Evolutionary conservation across 1,140 invertebrate genomes (phyloP).

Genomic region (Stegodyphus mimosarum): DNA sequence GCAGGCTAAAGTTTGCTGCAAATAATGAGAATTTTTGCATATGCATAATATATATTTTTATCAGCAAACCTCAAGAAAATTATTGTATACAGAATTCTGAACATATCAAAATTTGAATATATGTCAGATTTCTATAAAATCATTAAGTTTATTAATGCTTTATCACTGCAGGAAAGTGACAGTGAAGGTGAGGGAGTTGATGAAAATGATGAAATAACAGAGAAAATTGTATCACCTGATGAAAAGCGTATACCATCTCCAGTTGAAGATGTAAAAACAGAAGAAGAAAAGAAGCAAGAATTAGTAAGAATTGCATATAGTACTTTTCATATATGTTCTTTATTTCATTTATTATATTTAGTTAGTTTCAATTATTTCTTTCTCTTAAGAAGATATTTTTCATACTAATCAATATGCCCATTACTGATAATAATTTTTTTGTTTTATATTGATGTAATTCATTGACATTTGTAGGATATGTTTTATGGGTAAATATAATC

Average conservation of each 20-base stretch:
- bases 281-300: conserved; percentile 68
- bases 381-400: no score
- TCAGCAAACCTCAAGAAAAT: not conserved
- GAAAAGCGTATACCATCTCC: conserved; percentile 22
- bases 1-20: no score
- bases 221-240: not conserved
- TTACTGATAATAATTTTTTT: no score
- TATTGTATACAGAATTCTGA: not conserved
- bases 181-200: conserved; percentile 66
- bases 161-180: conserved; percentile 70
- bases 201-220: not conserved
- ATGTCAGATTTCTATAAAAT: not conserved
- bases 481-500: no score
- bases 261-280: conserved; percentile 65
- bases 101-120: no score
- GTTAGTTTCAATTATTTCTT: no score
- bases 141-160: not conserved
- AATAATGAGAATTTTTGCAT: no score
- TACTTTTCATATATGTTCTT: not conserved
- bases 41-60: not conserved
- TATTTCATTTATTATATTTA: no score
- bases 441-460: no score
- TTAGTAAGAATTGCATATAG: conserved; percentile 63
- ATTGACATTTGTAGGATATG: no score
- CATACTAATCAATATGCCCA: no score